Evolutionary conservation across 1,140 invertebrate species (phyloP).

Genomic region (Drosophila nannoptera): DNA sequence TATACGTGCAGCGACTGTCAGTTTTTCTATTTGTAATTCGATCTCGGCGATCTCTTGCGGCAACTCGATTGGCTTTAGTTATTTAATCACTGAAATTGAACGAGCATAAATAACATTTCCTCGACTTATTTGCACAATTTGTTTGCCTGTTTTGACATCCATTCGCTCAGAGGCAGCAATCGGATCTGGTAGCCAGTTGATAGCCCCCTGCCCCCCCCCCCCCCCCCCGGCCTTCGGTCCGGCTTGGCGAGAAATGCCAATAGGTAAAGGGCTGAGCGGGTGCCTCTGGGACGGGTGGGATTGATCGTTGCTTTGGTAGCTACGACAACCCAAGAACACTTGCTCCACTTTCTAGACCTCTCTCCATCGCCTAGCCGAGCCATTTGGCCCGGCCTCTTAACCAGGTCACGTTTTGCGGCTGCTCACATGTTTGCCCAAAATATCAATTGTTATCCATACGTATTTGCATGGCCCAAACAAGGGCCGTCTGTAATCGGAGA

Average conservation of each 20-base stretch:
- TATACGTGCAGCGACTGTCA: no score
- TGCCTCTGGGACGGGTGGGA: no score
- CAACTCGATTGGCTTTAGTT: conserved; percentile 34
- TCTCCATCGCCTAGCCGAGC: no score
- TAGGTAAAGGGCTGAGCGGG: no score
- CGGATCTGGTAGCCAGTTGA: conserved; percentile 30
- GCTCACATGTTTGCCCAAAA: conserved; percentile 51
- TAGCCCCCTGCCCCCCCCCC: no score
- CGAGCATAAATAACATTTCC: conserved; percentile 70
- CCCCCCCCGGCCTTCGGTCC: no score
- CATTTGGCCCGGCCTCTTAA: neutral
- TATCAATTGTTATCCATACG: conserved; percentile 68
- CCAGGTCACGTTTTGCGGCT: conserved; percentile 50
- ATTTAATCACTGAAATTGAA: conserved; percentile 70
- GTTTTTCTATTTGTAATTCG: conserved; percentile 46
- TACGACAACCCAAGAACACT: no score
- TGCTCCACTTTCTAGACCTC: no score
- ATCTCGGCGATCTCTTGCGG: neutral
- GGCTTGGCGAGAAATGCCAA: no score
- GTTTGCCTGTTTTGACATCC: conserved; percentile 74
- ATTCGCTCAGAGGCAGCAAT: conserved; percentile 49
- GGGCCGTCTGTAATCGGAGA: no score
- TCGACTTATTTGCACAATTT: conserved; percentile 76
- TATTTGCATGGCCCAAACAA: conserved; percentile 66
- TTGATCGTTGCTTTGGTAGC: no score